A percentile compares a stretch with the other conserved stretches of the same genome.
These are phyloP conservation scores for Tragelaphus imberbis DNA, from an alignment of 2,113 vertebrate species.

Conservation along the genomic window DNA sequence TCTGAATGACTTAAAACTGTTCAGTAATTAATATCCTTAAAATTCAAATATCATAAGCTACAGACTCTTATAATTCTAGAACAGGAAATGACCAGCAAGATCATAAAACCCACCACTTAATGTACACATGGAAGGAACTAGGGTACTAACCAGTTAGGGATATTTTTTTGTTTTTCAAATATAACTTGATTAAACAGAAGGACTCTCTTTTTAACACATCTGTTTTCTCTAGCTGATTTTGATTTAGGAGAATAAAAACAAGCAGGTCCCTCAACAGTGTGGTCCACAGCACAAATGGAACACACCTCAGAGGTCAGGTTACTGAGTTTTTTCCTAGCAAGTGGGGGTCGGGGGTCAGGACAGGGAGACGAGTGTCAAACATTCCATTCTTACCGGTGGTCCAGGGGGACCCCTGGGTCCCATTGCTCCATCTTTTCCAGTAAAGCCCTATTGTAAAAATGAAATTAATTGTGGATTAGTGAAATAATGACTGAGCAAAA, in stretches of 20 bases:
- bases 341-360: no score
- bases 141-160: neutral
- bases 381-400: constrained; percentile 83
- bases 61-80: neutral
- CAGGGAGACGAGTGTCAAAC: neutral
- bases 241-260: neutral
- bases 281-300: neutral
- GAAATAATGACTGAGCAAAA: neutral
- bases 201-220: neutral
- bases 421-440: constrained; percentile 90
- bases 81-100: neutral
- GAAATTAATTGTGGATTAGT: constrained; percentile 46
- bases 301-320: neutral
- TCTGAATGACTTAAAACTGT: neutral
- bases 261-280: neutral
- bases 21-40: neutral
- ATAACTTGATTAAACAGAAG: neutral
- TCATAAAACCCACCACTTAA: neutral
- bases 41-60: neutral
- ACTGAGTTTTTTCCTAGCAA: neutral
- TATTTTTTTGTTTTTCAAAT: neutral
- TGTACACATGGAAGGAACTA: neutral
- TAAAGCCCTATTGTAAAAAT: constrained; percentile 87
- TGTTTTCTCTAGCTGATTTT: neutral
- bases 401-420: constrained; percentile 93